These are phyloP conservation scores for Drosophila mauritiana DNA, from an alignment of 1,140 invertebrate species.

Conservation along the genomic window DNA sequence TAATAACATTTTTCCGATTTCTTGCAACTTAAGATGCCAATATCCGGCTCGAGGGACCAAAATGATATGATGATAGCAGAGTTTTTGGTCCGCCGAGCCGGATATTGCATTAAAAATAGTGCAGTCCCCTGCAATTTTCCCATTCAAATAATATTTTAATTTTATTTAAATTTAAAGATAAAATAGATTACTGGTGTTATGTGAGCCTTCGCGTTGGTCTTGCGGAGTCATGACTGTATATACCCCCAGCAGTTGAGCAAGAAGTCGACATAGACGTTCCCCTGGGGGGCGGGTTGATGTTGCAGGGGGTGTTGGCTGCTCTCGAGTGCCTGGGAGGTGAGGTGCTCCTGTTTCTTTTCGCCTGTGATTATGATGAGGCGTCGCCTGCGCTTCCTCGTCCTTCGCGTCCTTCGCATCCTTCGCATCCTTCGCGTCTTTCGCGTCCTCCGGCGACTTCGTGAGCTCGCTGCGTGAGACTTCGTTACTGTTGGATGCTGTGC, in stretches of 20 bases:
- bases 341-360: constrained; percentile 34
- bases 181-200: too few species aligned
- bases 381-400: constrained; percentile 34
- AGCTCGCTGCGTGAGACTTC: constrained; percentile 14
- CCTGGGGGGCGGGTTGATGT: constrained; percentile 28
- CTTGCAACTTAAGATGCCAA: background rate
- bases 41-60: background rate
- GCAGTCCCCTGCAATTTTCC: too few species aligned
- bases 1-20: background rate
- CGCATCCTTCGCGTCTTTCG: background rate
- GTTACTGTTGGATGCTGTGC: constrained; percentile 19
- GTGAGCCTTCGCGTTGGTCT: background rate
- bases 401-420: background rate
- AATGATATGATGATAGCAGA: background rate
- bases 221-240: constrained; percentile 16
- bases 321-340: background rate
- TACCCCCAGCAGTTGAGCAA: constrained; percentile 38
- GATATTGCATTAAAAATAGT: too few species aligned
- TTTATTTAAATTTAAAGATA: too few species aligned
- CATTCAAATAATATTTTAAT: too few species aligned
- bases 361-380: constrained; percentile 79
- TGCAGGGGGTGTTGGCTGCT: constrained; percentile 1
- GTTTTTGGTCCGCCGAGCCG: background rate
- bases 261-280: constrained; percentile 31
- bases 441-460: constrained; percentile 31